Base-by-base conservation (phyloP, 2,797 vertebrate species). In the Pangasius mekongensis region DNA sequence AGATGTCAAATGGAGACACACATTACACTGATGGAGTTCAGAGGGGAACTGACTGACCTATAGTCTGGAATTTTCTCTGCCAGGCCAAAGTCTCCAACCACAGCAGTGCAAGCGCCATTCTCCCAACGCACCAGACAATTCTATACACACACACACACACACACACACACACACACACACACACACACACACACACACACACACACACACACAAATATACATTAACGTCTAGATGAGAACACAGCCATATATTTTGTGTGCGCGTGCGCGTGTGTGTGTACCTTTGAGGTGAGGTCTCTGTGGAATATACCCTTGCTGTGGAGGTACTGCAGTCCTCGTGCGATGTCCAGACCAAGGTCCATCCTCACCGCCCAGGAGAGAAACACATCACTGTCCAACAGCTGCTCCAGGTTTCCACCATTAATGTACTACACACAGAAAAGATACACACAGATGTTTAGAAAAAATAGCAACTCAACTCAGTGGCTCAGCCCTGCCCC, bases 221-320 rank as follows among this genome's bases (percentile, higher is more conserved):
- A 86, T 66, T 30, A 52, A 67, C 13, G 16, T 66, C 43, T 67
- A 43, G 18, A 60, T 82, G 22, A 62, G 22, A 5, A 60, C 33
- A 82, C 5, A 80, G 22, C 30, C 5, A 22, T 22, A 11, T 30
- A 10, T 43, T 43, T 43, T 43, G 43, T 43, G 5, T 80, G 67
- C 30, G 52, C 56, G 24, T 67, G n/a, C 71, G 22, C 20, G 64
- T 77, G 27, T 54, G 54, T 27, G 24, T 76, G 91, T 89, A 98
- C 98, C 98, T 99, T 99, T 92, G 98, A 98, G 69, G 98, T 99
- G 93, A 99, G 97, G 95, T 99, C 98, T 0, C 98, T 94, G 94
- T 99, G 98, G 94, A 99, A 99, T 94, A 99, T 97, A 91, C 97
- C 98, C 91, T 98, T 99, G 94, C 97, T 97, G 95, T 99, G 98